Evolutionary conservation across 2,888 invertebrate species (phyloP).

Genomic region (Resseliella maxima): DNA sequence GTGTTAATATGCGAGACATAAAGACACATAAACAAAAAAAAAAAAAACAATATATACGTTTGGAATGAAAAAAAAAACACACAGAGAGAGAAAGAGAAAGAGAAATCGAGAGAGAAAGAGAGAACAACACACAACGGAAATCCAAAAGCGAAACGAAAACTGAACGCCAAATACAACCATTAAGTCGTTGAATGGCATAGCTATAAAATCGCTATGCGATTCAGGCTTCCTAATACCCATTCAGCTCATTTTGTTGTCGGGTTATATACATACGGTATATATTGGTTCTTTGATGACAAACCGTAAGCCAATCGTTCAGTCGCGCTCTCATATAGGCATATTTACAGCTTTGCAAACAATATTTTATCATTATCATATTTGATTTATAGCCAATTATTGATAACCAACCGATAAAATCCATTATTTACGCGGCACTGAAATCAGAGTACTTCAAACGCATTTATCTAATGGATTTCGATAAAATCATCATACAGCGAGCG

Average conservation of each 20-base stretch:
- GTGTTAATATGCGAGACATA: conserved; percentile 49
- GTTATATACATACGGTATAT: neutral
- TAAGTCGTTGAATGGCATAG: neutral
- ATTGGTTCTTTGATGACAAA: conserved; percentile 27
- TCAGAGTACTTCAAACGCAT: conserved; percentile 43
- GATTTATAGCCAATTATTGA: conserved; percentile 55
- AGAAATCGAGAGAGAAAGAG: neutral
- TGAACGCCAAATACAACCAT: neutral
- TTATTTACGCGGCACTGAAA: conserved; percentile 36
- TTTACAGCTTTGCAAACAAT: conserved; percentile 54
- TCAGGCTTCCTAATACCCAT: conserved; percentile 9
- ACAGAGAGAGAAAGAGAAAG: neutral
- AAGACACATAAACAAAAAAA: conserved; percentile 54
- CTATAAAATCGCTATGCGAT: neutral
- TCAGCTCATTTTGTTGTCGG: neutral
- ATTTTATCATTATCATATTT: conserved; percentile 55
- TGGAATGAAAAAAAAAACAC: neutral
- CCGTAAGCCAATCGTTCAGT: neutral
- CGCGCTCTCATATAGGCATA: neutral
- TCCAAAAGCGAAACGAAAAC: neutral
- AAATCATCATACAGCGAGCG: neutral
- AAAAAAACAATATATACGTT: conserved; percentile 1
- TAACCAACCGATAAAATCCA: conserved; percentile 54
- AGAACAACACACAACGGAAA: neutral
- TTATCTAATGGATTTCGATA: conserved; percentile 51